Evolutionary conservation across 2,888 invertebrate genomes (phyloP).

Genomic region (Didymodactylos carnosus): DNA sequence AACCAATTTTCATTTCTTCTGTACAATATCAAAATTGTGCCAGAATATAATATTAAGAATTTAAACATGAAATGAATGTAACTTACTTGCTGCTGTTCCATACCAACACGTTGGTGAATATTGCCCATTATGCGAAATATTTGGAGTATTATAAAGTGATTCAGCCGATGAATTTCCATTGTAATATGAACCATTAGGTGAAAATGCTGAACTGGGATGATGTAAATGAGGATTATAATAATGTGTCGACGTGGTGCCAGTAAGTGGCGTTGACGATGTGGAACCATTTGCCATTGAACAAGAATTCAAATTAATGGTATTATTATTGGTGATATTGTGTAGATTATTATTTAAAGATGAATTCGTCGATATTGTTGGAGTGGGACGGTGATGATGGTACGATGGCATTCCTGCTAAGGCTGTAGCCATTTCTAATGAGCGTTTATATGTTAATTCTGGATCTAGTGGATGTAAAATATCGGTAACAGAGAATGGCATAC

Average conservation of each 20-base stretch:
- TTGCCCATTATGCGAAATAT: neutral
- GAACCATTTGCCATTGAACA: no score
- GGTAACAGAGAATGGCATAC: neutral
- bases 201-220: neutral
- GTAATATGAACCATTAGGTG: neutral
- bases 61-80: neutral
- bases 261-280: no score
- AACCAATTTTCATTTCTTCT: no score
- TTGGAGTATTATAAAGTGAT: neutral
- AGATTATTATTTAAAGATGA: neutral
- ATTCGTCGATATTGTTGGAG: no score
- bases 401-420: neutral
- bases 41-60: no score
- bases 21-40: no score
- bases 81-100: neutral
- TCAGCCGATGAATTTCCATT: neutral
- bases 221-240: neutral
- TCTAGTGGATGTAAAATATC: constrained; percentile 1
- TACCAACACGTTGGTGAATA: neutral
- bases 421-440: neutral
- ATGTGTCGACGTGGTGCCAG: neutral
- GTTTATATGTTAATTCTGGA: neutral
- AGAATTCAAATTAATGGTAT: no score
- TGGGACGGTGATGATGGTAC: neutral
- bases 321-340: no score